phyloP scores from a whole-genome alignment of 2,888 invertebrate genomes.

The Sceliomorpha sp. region DNA sequence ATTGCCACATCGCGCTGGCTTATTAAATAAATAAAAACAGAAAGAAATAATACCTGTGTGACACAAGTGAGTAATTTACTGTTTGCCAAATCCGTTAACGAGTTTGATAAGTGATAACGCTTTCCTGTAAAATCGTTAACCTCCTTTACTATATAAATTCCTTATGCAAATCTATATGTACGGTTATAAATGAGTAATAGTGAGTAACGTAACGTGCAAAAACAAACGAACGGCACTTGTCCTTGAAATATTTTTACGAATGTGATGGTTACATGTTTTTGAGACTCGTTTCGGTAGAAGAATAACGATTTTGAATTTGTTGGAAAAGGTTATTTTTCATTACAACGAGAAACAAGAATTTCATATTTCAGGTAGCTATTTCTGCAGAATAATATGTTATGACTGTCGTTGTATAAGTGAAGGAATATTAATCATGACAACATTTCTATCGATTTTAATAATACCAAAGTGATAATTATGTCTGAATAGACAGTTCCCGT shows the following conservation, averaged over 20 bases:
- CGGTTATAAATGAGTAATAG: slow-evolving; percentile 41
- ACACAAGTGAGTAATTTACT: slow-evolving; percentile 49
- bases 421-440: too few relatives aligned
- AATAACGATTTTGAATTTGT: too few relatives aligned
- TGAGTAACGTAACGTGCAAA: slow-evolving; percentile 33
- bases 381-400: too few relatives aligned
- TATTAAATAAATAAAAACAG: slow-evolving; percentile 46
- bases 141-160: slow-evolving; percentile 43
- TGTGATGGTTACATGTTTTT: too few relatives aligned
- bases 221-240: slow-evolving; percentile 8
- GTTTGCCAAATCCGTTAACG: slow-evolving; percentile 53
- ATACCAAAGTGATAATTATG: too few relatives aligned
- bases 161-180: slow-evolving; percentile 23
- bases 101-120: slow-evolving; percentile 49
- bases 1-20: slow-evolving; percentile 39
- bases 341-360: too few relatives aligned
- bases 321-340: too few relatives aligned
- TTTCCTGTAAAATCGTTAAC: slow-evolving; percentile 46
- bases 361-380: too few relatives aligned
- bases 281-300: too few relatives aligned
- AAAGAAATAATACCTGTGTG: slow-evolving; percentile 46
- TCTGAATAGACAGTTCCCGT: too few relatives aligned
- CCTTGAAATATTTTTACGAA: slow-evolving; percentile 2
- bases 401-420: too few relatives aligned
- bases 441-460: too few relatives aligned